Evolutionary conservation across 1,140 invertebrate species (phyloP), one percentile per base, ranked within the genome.

Genomic region (Rhopalosiphum padi): DNA sequence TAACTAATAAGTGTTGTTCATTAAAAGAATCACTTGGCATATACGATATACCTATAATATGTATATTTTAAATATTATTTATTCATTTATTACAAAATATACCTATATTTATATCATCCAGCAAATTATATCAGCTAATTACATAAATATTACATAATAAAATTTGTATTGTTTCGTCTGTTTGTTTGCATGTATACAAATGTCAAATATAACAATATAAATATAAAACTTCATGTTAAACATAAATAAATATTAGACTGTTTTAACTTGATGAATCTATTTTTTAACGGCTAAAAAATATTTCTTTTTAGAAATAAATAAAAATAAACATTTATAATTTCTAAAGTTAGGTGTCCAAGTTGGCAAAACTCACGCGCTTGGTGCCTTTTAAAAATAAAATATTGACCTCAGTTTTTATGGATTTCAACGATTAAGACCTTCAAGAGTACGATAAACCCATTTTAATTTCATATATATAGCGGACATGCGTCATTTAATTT

Each of bases 281-380:
- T 41, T 41, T 83, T 41, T 41, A 37, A 41, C 9, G 77, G n/a
- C 77, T 85, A 43, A 7, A 87, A 48, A 87, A 88, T 88, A 88
- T 51, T 41, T 88, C 18, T 88, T 30, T 88, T 51, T 15, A 88
- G 18, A 37, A 90, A 9, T 2, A 5, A 90, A 41, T 41, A 60
- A 55, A 60, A 60, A 90, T 41, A 90, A 90, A 41, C 37, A 60
- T 23, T 90, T 23, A 37, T 6, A 6, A 30, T 90, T 90, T 60
- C 51, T 60, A 60, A 60, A 90, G 37, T 90, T 90, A 90, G 53
- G 35, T 55, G 53, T 60, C 88, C 88, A 90, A 90, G 88, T 90
- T 90, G 88, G 88, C 88, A 41, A 90, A 37, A 89, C 87, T 89
- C 25, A 35, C 35, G 37, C 53, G 23, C 37, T 35, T 41, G 7